Evolutionary conservation across 1,140 invertebrate genomes (phyloP).

Genomic region (Apis mellifera): DNA sequence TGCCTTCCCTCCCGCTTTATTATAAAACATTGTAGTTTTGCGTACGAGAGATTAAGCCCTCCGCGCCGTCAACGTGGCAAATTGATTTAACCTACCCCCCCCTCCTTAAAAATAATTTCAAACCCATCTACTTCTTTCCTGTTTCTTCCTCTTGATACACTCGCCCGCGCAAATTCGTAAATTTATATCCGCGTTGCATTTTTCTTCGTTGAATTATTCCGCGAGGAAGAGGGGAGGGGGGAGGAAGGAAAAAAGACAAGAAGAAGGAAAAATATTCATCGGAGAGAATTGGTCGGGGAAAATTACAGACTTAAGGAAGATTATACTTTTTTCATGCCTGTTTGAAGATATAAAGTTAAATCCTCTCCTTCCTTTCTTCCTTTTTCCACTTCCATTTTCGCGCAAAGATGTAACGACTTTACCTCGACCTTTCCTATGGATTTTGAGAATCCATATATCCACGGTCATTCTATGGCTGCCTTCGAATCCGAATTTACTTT

Average conservation of each 20-base stretch:
- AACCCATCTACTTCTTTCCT: no score
- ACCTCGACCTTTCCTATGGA: no score
- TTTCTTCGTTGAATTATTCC: no score
- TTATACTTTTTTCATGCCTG: not conserved
- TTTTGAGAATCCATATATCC: no score
- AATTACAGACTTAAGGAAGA: not conserved
- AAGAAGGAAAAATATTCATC: no score
- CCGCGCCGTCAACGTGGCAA: constrained; percentile 23
- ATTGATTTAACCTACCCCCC: constrained; percentile 65
- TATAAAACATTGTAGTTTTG: constrained; percentile 73
- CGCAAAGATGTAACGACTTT: not conserved
- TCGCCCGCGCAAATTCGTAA: no score
- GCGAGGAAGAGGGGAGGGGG: no score
- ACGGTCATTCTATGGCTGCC: no score
- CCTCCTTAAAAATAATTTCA: constrained; percentile 3
- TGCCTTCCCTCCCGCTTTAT: constrained; percentile 74
- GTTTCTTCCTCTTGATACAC: no score
- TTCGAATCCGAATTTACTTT: no score
- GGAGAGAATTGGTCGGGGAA: not conserved
- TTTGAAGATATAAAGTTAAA: not conserved
- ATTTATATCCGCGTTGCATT: no score
- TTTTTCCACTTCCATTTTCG: not conserved
- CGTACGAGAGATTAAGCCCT: constrained; percentile 60
- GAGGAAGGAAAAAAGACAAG: no score
- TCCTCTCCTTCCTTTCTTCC: not conserved